Evolutionary conservation across 2,888 invertebrate species (phyloP), one percentile per base, ranked within the genome.

Genomic region (Drosophila mulleri): DNA sequence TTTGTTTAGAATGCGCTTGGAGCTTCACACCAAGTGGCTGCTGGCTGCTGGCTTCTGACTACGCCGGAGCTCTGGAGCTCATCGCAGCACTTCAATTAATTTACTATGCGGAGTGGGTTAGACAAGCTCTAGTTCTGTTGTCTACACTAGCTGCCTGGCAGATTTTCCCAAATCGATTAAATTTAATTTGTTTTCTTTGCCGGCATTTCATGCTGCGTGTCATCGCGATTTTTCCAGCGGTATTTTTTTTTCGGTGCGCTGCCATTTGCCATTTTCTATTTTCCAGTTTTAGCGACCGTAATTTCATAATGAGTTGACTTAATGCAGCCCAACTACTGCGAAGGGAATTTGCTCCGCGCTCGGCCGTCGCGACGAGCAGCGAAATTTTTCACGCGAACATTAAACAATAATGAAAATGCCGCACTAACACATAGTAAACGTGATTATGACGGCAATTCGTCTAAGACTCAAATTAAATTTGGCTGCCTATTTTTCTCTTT

Each of bases 1-100:
- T 91, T 91, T 91, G 91, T 90, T 91, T 88, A 88, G 91, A 90
- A 88, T 86, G 88, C 91, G 89, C 86, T 89, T 88, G 75, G 80
- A 82, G 73, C 59, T 45, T 54, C 64, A 47, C 58, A 73, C 70
- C 76, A 81, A 83, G 85, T 53, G 53, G 53, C 32, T 50, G 37
- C 11, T 32, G 32, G 32, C 32, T 32, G 11, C 32, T 52, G 32
- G 32, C 29, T 52, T 50, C 23, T 39, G 50, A 44, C 37, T 39
- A 39, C 14, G n/a, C 6, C 52, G 48, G 64, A 32, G 32, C 32
- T 59, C 59, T 59, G 64, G 32, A 52, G n/a, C 59, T 65, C 41
- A 53, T 56, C 66, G 68, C 62, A 61, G 68, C 71, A 73, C 84
- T 75, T 54, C 75, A 74, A 75, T 78, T 72, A 65, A 84, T 80